Evolutionary conservation across 2,797 vertebrate species (phyloP).

Genomic region (Lindbergichthys nudifrons): DNA sequence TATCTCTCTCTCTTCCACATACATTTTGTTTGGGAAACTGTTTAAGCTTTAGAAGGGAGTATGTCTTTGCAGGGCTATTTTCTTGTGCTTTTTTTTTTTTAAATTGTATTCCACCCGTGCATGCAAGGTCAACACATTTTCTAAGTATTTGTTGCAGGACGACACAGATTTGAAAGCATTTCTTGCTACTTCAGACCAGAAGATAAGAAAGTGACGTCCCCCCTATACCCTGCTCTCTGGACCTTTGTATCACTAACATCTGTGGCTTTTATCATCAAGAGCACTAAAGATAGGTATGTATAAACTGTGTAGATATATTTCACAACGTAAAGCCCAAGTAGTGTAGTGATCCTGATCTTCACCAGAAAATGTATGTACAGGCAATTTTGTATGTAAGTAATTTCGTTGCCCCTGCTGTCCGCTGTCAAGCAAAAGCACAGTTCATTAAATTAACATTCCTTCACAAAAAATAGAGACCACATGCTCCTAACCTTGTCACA

Average conservation of each 20-base stretch:
- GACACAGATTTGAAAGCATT: background rate
- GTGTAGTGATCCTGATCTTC: background rate
- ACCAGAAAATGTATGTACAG: background rate
- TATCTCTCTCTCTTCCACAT: background rate
- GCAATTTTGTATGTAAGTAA: background rate
- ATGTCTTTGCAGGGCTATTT: background rate
- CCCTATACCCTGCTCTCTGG: background rate
- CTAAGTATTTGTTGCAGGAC: background rate
- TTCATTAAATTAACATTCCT: constrained; percentile 38
- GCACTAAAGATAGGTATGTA: background rate
- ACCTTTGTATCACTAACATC: background rate
- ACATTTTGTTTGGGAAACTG: constrained; percentile 2
- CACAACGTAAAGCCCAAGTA: background rate
- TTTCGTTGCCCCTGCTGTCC: background rate
- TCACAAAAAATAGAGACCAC: constrained; percentile 18
- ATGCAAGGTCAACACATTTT: background rate
- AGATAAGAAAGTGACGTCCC: background rate
- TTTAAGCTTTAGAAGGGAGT: background rate
- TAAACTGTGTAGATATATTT: background rate
- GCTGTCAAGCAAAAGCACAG: background rate
- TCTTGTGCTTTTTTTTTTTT: too few species aligned
- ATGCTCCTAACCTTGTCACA: background rate
- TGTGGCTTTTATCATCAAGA: background rate
- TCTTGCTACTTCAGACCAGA: background rate
- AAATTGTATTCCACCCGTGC: background rate